Evolutionary conservation across 37 sponge, comb jelly and placozoan genomes (phyloP).

Genomic region (Hexactinellida sp.): DNA sequence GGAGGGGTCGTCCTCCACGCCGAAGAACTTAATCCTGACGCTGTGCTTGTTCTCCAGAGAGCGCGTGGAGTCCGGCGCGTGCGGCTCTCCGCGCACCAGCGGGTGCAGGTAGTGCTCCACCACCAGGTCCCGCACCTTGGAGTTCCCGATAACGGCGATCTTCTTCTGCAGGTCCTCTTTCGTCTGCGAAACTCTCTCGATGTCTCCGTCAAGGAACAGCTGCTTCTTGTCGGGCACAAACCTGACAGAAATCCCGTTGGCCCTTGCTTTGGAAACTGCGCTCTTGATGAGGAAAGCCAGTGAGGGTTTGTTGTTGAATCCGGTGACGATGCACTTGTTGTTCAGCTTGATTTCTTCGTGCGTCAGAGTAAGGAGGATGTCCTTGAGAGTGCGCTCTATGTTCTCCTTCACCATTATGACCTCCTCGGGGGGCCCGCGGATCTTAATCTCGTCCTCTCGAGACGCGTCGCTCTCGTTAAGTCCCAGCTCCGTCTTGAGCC

Average conservation of each 20-base stretch:
- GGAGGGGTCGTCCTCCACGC: not conserved
- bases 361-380: not conserved
- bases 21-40: not conserved
- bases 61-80: not conserved
- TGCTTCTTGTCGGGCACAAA: not conserved
- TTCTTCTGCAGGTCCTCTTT: not conserved
- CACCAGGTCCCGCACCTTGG: not conserved
- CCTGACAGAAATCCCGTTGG: not conserved
- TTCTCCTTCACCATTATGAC: not conserved
- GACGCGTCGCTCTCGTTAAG: not conserved
- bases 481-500: not conserved
- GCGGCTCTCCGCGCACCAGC: not conserved
- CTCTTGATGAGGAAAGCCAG: not conserved
- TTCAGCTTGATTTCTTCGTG: slow-evolving; percentile 6
- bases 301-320: not conserved
- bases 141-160: not conserved
- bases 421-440: not conserved
- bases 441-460: not conserved
- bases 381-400: not conserved
- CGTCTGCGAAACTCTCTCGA: not conserved
- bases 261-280: not conserved
- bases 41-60: not conserved
- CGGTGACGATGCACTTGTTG: not conserved
- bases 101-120: not conserved
- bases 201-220: not conserved